Evolutionary conservation across 2,888 invertebrate genomes (phyloP).

Genomic region (Choristoneura rosaceana): DNA sequence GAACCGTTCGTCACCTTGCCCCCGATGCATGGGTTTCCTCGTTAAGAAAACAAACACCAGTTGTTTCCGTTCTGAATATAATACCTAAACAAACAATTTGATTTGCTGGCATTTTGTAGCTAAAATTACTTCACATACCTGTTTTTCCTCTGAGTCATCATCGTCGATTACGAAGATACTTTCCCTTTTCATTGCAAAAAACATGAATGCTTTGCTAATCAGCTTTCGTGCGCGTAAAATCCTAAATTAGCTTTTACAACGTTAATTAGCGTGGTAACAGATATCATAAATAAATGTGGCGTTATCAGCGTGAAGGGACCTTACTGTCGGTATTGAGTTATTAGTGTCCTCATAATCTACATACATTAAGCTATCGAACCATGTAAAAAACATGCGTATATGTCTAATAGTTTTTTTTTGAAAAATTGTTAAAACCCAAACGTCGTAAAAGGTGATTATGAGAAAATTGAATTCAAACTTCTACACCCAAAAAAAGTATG

Average conservation of each 20-base stretch:
- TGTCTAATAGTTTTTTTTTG: too few relatives aligned
- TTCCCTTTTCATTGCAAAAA: constrained; percentile 18
- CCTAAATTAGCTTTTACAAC: constrained; percentile 13
- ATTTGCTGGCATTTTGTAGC: neutral
- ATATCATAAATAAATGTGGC: constrained; percentile 24
- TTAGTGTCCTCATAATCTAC: too few relatives aligned
- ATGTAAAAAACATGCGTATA: too few relatives aligned
- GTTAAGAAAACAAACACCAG: constrained; percentile 51
- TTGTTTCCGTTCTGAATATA: constrained; percentile 37
- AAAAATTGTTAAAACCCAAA: too few relatives aligned
- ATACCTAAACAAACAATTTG: constrained; percentile 29
- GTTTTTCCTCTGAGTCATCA: constrained; percentile 9
- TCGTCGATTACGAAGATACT: constrained; percentile 12
- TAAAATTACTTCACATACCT: constrained; percentile 13
- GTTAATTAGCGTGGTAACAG: constrained; percentile 24
- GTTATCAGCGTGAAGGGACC: too few relatives aligned
- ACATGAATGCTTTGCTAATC: constrained; percentile 25
- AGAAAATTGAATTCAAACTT: too few relatives aligned
- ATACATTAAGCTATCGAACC: too few relatives aligned
- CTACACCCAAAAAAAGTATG: too few relatives aligned
- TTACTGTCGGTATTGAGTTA: too few relatives aligned
- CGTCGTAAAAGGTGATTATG: too few relatives aligned
- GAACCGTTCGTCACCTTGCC: constrained; percentile 54
- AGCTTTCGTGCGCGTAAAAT: constrained; percentile 29
- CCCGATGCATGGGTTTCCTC: constrained; percentile 49